Conservation (phyloP, 2,797 vertebrate species). For the Orestias chungarensis region DNA sequence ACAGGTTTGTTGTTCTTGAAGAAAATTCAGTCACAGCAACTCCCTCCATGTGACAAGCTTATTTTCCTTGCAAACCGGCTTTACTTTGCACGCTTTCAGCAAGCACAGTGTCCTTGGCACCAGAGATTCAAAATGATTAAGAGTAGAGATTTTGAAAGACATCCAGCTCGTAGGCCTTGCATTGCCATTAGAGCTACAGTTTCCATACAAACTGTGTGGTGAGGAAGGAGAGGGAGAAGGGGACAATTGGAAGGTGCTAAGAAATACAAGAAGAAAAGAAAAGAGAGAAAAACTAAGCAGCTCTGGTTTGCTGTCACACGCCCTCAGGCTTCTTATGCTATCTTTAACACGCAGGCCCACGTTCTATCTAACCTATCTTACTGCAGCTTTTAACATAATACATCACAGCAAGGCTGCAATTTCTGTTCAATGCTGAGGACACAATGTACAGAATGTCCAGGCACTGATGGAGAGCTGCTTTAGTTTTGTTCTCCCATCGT, state of each 20-base stretch:
- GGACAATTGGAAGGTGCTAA: constrained; percentile 52
- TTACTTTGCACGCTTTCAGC: constrained; percentile 60
- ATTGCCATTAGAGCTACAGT: constrained; percentile 57
- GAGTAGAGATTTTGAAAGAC: constrained; percentile 52
- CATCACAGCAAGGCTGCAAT: constrained; percentile 40
- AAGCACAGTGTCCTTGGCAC: constrained; percentile 58
- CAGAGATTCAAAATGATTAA: constrained; percentile 59
- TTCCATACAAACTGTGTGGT: constrained; percentile 53
- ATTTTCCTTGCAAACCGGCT: constrained; percentile 53
- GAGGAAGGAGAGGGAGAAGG: constrained; percentile 43
- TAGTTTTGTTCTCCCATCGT: not conserved
- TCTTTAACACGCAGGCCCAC: constrained; percentile 75
- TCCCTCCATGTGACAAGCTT: constrained; percentile 46
- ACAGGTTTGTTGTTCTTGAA: constrained; percentile 38
- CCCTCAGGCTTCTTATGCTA: constrained; percentile 71
- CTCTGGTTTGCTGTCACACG: constrained; percentile 69
- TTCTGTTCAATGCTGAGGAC: constrained; percentile 45
- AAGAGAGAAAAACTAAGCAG: constrained; percentile 57
- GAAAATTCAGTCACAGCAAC: constrained; percentile 44
- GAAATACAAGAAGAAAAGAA: constrained; percentile 36
- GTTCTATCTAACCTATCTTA: constrained; percentile 69
- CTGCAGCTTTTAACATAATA: constrained; percentile 58
- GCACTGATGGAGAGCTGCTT: constrained; percentile 17
- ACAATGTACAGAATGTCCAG: constrained; percentile 27
- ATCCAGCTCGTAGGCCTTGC: constrained; percentile 43